Percentiles rank a stretch among this genome's conserved stretches.
phyloP scores from a whole-genome alignment of 2,797 vertebrate species.

The Macropus fuliginosus region DNA sequence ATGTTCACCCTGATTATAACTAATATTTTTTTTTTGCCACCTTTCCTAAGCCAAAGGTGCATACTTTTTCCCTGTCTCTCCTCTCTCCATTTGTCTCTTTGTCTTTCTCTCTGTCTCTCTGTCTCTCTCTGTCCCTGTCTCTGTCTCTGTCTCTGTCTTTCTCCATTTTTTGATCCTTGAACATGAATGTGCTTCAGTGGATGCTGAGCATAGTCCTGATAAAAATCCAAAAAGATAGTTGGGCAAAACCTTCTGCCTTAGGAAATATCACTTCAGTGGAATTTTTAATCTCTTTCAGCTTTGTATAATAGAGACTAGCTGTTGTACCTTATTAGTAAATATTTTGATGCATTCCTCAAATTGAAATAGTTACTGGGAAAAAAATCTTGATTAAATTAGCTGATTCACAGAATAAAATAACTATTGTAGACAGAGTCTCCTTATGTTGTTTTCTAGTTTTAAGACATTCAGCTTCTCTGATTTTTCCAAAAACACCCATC shows the following conservation, averaged over 20 bases:
- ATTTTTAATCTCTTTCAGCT: slow-evolving; percentile 8
- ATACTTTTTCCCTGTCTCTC: neutral
- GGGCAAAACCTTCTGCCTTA: neutral
- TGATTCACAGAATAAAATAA: slow-evolving; percentile 5
- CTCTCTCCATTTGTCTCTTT: neutral
- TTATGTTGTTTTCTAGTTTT: slow-evolving; percentile 55
- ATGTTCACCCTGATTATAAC: neutral
- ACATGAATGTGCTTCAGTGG: neutral
- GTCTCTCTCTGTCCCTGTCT: neutral
- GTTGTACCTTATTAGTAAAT: neutral
- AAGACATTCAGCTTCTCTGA: slow-evolving; percentile 28
- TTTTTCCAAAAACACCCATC: neutral
- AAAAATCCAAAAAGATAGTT: neutral
- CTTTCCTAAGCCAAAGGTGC: neutral
- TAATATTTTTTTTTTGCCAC: neutral
- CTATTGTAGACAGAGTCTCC: neutral
- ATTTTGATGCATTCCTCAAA: neutral
- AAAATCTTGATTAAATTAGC: slow-evolving; percentile 26
- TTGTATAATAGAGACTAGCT: slow-evolving; percentile 3
- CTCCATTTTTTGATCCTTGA: neutral
- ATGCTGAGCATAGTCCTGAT: neutral
- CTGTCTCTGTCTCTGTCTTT: too few species aligned
- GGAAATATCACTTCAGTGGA: neutral
- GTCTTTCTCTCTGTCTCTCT: neutral
- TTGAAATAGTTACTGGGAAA: neutral